These are phyloP conservation scores for Muraenolepis orangiensis DNA, from an alignment of 2,797 vertebrate genomes.

Conservation along the genomic window DNA sequence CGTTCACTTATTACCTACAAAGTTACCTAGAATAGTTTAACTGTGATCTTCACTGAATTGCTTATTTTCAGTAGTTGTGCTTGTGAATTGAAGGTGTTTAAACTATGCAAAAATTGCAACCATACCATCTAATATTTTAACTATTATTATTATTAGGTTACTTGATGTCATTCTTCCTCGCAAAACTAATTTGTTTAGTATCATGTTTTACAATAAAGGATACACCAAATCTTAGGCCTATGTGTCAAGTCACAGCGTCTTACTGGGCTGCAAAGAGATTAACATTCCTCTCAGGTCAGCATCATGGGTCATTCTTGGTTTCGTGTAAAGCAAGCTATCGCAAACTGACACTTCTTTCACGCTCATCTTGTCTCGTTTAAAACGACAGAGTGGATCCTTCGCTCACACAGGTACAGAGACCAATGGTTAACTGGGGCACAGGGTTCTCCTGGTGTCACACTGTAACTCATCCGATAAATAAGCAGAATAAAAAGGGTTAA, in stretches of 20 bases:
- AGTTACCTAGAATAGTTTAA: background rate
- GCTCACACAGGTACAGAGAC: background rate
- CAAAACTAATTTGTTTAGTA: conserved; percentile 38
- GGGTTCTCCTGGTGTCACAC: conserved; percentile 44
- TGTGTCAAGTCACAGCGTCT: background rate
- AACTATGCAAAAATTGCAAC: conserved; percentile 19
- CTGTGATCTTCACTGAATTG: conserved; percentile 57
- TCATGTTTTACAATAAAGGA: conserved; percentile 67
- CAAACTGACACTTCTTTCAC: conserved; percentile 22
- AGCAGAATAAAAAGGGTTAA: background rate
- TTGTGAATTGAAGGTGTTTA: conserved; percentile 33
- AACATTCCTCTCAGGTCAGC: conserved; percentile 43
- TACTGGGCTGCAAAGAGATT: conserved; percentile 14
- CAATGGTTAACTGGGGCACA: conserved; percentile 42
- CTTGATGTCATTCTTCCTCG: background rate
- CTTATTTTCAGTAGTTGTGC: conserved; percentile 31
- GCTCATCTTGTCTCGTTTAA: background rate
- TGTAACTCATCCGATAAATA: background rate
- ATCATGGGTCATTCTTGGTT: conserved; percentile 6
- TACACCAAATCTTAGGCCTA: background rate
- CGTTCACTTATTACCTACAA: conserved; percentile 36
- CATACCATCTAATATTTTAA: conserved; percentile 39
- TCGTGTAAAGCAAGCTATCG: background rate
- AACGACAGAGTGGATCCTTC: background rate
- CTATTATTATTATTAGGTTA: background rate